Percentiles rank a stretch among this genome's conserved stretches.
Conservation (phyloP, 2,113 vertebrate genomes). For the Psilopogon haemacephalus region DNA sequence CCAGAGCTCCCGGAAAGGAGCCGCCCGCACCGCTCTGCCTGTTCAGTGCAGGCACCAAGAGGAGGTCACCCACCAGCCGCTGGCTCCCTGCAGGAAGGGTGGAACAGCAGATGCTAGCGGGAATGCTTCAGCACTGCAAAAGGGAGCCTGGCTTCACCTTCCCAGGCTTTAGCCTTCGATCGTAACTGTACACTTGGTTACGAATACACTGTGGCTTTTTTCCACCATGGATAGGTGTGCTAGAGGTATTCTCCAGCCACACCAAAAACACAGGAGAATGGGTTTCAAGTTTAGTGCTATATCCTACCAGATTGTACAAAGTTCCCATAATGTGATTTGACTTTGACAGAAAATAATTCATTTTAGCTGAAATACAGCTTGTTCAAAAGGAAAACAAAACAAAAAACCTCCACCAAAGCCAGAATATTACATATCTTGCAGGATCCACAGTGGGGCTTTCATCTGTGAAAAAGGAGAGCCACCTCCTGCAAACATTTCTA, state of each 20-base stretch:
- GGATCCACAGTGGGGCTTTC: not conserved
- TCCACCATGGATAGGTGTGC: not conserved
- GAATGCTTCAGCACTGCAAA: not conserved
- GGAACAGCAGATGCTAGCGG: not conserved
- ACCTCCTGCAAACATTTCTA: not conserved
- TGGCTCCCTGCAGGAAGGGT: not conserved
- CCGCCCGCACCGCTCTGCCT: not conserved
- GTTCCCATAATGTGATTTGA: not conserved
- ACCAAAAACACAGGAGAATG: not conserved
- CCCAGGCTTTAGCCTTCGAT: not conserved
- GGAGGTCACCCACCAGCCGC: not conserved
- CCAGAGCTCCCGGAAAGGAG: not conserved
- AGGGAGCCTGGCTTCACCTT: not conserved
- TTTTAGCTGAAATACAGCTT: not conserved
- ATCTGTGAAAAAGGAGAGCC: not conserved
- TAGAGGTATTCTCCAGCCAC: not conserved
- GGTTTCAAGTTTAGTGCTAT: not conserved
- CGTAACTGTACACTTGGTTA: not conserved
- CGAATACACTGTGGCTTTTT: not conserved
- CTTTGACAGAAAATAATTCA: not conserved
- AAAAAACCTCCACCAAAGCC: too few species aligned
- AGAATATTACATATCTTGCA: fast-evolving
- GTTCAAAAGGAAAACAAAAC: not conserved
- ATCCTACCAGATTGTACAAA: not conserved
- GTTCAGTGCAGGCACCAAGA: not conserved